A percentile compares a stretch with the other conserved stretches of the same genome.
Evolutionary conservation across 1,140 invertebrate species (phyloP).

Genomic region (Lamellibrachia luymesi): DNA sequence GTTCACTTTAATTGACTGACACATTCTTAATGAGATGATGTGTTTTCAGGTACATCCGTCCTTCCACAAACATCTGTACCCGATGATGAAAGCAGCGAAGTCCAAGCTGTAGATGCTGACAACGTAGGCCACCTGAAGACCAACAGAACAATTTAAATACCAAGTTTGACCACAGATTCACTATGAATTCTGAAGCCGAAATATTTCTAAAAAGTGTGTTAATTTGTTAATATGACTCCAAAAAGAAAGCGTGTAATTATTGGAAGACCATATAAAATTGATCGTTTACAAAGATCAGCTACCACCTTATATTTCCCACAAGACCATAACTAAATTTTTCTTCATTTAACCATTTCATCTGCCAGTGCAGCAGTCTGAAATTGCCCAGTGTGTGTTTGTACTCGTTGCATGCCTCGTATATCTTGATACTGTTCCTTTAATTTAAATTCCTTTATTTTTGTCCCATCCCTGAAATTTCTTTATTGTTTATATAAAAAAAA

Average conservation of each 20-base stretch:
- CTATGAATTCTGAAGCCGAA: too few relatives aligned
- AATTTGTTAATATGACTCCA: too few relatives aligned
- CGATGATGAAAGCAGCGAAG: slow-evolving; percentile 25
- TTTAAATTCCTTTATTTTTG: too few relatives aligned
- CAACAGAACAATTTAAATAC: background rate
- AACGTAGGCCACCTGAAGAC: background rate
- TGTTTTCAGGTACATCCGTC: slow-evolving; percentile 29
- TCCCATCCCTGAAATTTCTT: too few relatives aligned
- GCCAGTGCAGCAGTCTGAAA: background rate
- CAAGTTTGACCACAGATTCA: too few relatives aligned
- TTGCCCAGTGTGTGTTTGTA: background rate
- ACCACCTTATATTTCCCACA: background rate
- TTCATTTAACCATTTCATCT: background rate
- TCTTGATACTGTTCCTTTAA: too few relatives aligned
- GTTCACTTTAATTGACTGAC: background rate
- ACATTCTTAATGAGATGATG: background rate
- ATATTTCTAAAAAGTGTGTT: too few relatives aligned
- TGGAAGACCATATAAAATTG: background rate
- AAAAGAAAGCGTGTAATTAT: background rate
- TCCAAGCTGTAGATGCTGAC: slow-evolving; percentile 2
- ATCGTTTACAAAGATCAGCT: background rate
- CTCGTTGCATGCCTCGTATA: background rate
- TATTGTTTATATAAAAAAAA: too few relatives aligned
- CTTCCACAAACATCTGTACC: slow-evolving; percentile 31
- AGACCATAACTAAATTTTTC: background rate